A percentile compares a stretch with the other conserved stretches of the same genome.
These are phyloP conservation scores for Drosophila rhopaloa DNA, from an alignment of 1,140 invertebrate species.

Conservation along the genomic window DNA sequence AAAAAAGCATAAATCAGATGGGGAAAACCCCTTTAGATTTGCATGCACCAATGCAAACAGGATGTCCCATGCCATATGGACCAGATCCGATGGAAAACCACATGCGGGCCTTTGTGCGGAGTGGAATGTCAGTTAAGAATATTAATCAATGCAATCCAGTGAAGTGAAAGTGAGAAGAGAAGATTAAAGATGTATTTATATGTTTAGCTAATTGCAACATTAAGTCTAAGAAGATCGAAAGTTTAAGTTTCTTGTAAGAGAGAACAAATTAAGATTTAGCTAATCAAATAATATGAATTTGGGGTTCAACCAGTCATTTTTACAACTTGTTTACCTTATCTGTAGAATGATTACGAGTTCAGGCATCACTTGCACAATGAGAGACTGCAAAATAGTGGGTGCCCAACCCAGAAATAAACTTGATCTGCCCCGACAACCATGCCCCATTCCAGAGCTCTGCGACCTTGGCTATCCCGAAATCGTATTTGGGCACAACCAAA, in stretches of 20 bases:
- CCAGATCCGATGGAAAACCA: constrained; percentile 27
- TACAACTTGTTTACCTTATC: neutral
- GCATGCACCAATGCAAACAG: constrained; percentile 47
- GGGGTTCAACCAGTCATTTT: neutral
- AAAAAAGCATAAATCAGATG: constrained; percentile 4
- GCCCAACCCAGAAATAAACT: constrained; percentile 17
- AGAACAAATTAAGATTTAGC: too few species aligned
- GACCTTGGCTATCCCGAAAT: constrained; percentile 53
- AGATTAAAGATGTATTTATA: too few species aligned
- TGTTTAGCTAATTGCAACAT: too few species aligned
- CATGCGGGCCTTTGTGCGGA: constrained; percentile 2
- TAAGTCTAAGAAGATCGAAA: too few species aligned
- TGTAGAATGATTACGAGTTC: neutral
- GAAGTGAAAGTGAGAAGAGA: neutral
- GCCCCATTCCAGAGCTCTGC: constrained; percentile 7
- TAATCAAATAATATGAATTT: too few species aligned
- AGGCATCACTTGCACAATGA: neutral
- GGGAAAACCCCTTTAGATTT: constrained; percentile 32
- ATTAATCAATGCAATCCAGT: neutral
- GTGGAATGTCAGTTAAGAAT: neutral
- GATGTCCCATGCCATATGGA: constrained; percentile 11
- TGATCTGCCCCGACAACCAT: neutral
- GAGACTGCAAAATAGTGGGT: neutral
- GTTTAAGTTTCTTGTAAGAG: too few species aligned
- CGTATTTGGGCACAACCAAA: constrained; percentile 50